These are phyloP conservation scores for Synergus gifuensis DNA, from an alignment of 2,888 invertebrate species.

Conservation along the genomic window DNA sequence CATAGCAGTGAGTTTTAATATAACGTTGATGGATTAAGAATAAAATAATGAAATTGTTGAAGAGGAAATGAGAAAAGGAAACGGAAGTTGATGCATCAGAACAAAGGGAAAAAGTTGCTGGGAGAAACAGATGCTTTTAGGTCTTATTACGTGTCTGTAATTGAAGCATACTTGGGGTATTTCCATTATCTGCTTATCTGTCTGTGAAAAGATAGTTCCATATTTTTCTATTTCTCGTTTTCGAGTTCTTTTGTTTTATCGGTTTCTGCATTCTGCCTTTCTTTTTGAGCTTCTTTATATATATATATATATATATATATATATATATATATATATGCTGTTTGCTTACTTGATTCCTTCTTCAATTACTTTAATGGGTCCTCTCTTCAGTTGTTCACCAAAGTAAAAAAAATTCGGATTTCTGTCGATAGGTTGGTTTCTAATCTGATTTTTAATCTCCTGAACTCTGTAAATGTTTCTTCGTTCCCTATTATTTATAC, in stretches of 20 bases:
- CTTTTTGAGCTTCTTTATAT: neutral
- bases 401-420: neutral
- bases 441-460: neutral
- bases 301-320: no score
- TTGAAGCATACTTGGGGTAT: neutral
- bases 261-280: neutral
- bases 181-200: neutral
- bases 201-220: neutral
- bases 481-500: neutral
- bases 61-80: neutral
- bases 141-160: constrained; percentile 11
- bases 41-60: neutral
- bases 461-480: neutral
- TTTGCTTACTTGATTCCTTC: neutral
- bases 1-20: no score
- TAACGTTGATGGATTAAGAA: neutral
- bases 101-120: neutral
- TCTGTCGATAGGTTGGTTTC: neutral
- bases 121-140: neutral
- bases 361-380: neutral
- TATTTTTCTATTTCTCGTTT: neutral
- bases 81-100: neutral
- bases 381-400: neutral
- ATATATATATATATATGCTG: no score
- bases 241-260: neutral